phyloP scores from a whole-genome alignment of 2,113 vertebrate species.

The Thunnus thynnus region DNA sequence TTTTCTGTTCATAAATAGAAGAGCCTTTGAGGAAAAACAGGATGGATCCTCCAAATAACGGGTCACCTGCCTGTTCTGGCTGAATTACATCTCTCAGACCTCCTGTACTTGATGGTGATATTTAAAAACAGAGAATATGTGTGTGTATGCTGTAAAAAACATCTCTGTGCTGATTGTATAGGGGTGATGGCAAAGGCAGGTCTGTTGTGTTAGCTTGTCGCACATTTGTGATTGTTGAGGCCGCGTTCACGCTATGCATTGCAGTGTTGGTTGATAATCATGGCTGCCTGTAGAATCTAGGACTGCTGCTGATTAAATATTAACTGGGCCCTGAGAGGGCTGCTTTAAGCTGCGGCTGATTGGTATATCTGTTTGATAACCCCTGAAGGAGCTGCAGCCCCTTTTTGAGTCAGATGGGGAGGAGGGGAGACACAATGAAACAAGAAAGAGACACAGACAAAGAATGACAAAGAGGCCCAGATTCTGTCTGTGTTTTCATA shows the following conservation, averaged over 20 bases:
- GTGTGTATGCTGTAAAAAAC: conserved; percentile 15
- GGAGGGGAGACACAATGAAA: conserved; percentile 46
- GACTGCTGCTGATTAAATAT: conserved; percentile 83
- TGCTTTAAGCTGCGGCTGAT: conserved; percentile 78
- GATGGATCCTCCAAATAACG: conserved; percentile 27
- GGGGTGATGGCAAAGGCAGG: not conserved
- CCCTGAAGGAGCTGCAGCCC: conserved; percentile 69
- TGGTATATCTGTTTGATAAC: conserved; percentile 77
- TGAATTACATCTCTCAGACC: conserved; percentile 34
- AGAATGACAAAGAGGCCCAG: conserved; percentile 52
- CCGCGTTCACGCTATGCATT: conserved; percentile 11
- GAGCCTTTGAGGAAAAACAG: conserved; percentile 26
- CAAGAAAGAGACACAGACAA: conserved; percentile 44
- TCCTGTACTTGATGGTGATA: conserved; percentile 13
- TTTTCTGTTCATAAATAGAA: conserved; percentile 36
- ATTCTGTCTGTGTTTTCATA: conserved; percentile 45
- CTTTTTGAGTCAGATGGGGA: conserved; percentile 35
- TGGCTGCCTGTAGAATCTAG: conserved; percentile 79
- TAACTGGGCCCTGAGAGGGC: conserved; percentile 71
- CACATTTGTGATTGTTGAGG: conserved; percentile 32
- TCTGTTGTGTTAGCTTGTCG: conserved; percentile 30
- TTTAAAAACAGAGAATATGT: conserved; percentile 26
- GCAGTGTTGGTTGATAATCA: conserved; percentile 67
- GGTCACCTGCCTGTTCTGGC: conserved; percentile 19
- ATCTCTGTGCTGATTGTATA: not conserved